A percentile compares a stretch with the other conserved stretches of the same genome.
Conservation (phyloP, 1,140 invertebrate genomes). For the Brachystomella parvula region DNA sequence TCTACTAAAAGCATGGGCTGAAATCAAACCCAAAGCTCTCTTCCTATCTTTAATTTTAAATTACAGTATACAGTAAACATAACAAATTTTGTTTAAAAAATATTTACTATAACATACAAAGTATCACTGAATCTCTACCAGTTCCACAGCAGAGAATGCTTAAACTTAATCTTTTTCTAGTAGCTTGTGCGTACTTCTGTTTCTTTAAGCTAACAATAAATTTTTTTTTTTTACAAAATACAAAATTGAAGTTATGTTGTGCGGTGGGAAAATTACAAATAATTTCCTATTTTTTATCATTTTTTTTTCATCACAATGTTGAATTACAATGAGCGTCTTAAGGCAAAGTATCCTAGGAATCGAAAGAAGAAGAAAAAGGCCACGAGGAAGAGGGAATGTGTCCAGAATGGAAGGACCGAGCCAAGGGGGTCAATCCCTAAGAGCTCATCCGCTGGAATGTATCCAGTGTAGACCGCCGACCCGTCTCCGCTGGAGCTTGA, state of each 20-base stretch:
- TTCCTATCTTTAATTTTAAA: too few species aligned
- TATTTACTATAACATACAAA: too few species aligned
- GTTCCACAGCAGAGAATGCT: too few species aligned
- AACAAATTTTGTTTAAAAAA: too few species aligned
- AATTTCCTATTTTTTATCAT: neutral
- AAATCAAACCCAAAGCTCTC: too few species aligned
- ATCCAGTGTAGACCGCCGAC: constrained; percentile 47
- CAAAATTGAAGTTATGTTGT: neutral
- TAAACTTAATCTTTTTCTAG: neutral
- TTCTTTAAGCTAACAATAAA: neutral
- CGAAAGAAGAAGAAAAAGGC: constrained; percentile 65
- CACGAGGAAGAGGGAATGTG: constrained; percentile 65
- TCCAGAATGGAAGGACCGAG: constrained; percentile 58
- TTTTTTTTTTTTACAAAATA: neutral
- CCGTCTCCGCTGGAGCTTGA: neutral
- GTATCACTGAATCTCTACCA: too few species aligned
- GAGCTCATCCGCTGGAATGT: constrained; percentile 39
- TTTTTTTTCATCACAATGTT: neutral
- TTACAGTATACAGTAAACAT: too few species aligned
- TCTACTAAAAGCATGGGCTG: too few species aligned
- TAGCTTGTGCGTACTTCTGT: neutral
- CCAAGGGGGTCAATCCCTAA: constrained; percentile 41
- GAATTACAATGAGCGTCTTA: constrained; percentile 45
- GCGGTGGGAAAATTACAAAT: neutral
- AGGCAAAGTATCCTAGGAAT: constrained; percentile 63